Base-by-base conservation (phyloP, 35 echinoderm and acorn worm species). In the Lytechinus variegatus region DNA sequence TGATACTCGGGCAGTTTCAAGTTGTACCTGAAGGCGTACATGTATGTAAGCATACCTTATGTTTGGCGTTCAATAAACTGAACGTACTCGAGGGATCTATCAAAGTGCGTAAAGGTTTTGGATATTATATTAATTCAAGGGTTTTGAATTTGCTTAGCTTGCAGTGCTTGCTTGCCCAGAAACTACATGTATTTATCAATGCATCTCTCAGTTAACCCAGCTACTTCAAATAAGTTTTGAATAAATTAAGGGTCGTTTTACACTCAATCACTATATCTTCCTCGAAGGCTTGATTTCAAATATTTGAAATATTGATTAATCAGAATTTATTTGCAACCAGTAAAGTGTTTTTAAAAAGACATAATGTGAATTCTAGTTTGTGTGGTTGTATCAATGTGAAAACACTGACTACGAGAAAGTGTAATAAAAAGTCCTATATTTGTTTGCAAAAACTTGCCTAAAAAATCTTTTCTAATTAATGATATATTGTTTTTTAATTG, bases 51-150 rank as follows among this genome's bases (percentile, higher is more conserved):
- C 88, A 90, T 90, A 52, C 52, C 9, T 12, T 90, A 90, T 90
- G 88, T 90, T 90, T 90, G 88, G 52, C 52, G 52, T 44, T 9
- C 52, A 90, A 90, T 90, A 90, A 54, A 44, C 88, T 88, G 87
- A 51, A 33, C 13, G 52, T 28, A 90, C 88, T n/a, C 28, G 13
- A 52, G 88, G 88, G 88, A 44, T 3, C 28, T 90, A 90, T 52
- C 88, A 13, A 54, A n/a, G 19, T 79, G 66, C 52, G 88, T 52
- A 21, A 90, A 90, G 88, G 24, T 8, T 8, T 54, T 54, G 33
- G 3, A 90, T 90, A 90, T 90, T 90, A 90, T 90, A 90, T 90
- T 44, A 90, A 52, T 90, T 90, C 66, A 79, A 21, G 24, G 66
- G 66, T 79, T 79, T 79, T 79, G 66, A 79, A 79, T 79, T 79